A percentile compares a stretch with the other conserved stretches of the same genome.
Evolutionary conservation across 2,888 invertebrate species (phyloP).

Genomic region (Spodoptera littoralis): DNA sequence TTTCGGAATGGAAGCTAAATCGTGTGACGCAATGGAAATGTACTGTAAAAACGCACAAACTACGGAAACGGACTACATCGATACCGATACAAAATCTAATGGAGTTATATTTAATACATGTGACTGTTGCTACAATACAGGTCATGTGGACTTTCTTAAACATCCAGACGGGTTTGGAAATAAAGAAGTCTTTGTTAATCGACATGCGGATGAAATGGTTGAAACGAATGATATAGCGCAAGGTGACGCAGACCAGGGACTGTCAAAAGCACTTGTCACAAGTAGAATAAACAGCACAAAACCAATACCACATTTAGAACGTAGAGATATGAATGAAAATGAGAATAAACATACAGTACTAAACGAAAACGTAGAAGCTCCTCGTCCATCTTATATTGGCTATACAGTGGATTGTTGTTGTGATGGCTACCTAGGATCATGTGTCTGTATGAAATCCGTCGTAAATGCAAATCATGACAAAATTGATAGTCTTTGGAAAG

Average conservation of each 20-base stretch:
- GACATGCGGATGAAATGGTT: slow-evolving; percentile 40
- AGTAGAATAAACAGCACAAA: slow-evolving; percentile 4
- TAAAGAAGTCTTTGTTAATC: slow-evolving; percentile 49
- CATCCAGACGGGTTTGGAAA: slow-evolving; percentile 36
- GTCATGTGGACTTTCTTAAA: slow-evolving; percentile 6
- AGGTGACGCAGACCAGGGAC: not conserved
- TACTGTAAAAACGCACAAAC: slow-evolving; percentile 52
- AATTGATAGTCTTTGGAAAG: slow-evolving; percentile 68
- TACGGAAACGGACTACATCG: slow-evolving; percentile 44
- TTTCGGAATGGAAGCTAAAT: slow-evolving; percentile 64
- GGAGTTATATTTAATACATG: slow-evolving; percentile 52
- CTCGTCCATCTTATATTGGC: slow-evolving; percentile 66
- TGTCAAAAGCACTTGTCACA: not conserved
- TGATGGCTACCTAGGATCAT: slow-evolving; percentile 64
- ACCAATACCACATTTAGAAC: slow-evolving; percentile 12
- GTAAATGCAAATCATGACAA: slow-evolving; percentile 59
- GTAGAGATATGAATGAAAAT: slow-evolving; percentile 1
- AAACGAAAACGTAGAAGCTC: not conserved
- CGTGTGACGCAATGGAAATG: slow-evolving; percentile 62
- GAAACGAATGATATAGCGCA: not conserved
- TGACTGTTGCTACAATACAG: slow-evolving; percentile 45
- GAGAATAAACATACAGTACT: not conserved
- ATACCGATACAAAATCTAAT: slow-evolving; percentile 45
- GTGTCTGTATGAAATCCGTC: slow-evolving; percentile 72
- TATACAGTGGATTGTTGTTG: slow-evolving; percentile 76